Evolutionary conservation across 1,140 invertebrate species (phyloP).

Genomic region (Rhizoglyphus robini): DNA sequence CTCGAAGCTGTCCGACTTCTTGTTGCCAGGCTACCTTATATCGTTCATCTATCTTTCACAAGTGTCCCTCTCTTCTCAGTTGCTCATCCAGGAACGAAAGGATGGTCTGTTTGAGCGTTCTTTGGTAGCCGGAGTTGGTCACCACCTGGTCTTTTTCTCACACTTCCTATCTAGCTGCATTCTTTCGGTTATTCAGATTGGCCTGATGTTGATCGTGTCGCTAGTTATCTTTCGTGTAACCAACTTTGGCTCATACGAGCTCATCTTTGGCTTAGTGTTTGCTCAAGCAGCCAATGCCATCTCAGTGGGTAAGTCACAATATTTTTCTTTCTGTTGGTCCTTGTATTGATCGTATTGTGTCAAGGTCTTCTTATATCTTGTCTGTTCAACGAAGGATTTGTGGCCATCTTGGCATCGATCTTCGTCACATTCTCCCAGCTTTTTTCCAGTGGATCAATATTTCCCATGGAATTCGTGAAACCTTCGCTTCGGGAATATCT

Average conservation of each 20-base stretch:
- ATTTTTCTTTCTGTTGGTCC: constrained; percentile 41
- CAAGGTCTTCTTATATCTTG: constrained; percentile 64
- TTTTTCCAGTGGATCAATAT: constrained; percentile 50
- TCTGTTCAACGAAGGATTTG: constrained; percentile 56
- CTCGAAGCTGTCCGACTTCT: constrained; percentile 16
- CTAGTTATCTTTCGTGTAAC: constrained; percentile 69
- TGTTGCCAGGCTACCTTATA: constrained; percentile 17
- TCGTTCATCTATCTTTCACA: constrained; percentile 18
- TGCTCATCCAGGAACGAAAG: constrained; percentile 49
- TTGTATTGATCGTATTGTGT: constrained; percentile 42
- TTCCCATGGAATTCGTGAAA: constrained; percentile 88
- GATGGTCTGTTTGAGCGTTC: constrained; percentile 74
- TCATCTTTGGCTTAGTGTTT: constrained; percentile 59
- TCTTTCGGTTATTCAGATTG: constrained; percentile 84
- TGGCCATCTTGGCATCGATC: constrained; percentile 6
- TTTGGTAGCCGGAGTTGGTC: constrained; percentile 71
- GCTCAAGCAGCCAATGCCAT: constrained; percentile 72
- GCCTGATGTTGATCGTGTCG: constrained; percentile 64
- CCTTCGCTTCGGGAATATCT: constrained; percentile 62
- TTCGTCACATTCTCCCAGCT: constrained; percentile 19
- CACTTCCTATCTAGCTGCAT: constrained; percentile 85
- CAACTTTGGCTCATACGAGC: constrained; percentile 55
- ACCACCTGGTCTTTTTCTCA: constrained; percentile 76
- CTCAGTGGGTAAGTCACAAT: constrained; percentile 81
- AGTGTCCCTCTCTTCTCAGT: constrained; percentile 12